Evolutionary conservation across 2,797 vertebrate species (phyloP), one percentile per base, ranked within the genome.

Genomic region (Pteropus rufus): DNA sequence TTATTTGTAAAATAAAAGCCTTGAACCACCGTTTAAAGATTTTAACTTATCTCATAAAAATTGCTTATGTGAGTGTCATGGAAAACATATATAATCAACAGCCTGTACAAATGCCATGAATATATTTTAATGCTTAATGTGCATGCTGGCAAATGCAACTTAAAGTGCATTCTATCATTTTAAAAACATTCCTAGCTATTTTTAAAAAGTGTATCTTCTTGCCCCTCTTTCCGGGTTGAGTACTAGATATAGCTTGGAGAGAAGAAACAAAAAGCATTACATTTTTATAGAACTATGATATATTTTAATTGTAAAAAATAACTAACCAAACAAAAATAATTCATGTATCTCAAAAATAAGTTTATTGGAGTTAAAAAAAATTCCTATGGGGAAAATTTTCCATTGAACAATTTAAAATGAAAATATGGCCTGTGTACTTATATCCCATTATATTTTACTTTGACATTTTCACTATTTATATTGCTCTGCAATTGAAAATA

Each of bases 401-500:
- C 21, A 92, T 41, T 79, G 70, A 70, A 5, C 75, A 90, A 90
- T 49, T 8, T 86, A 82, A 79, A 96, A 97, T 85, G 52, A 85
- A 94, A 97, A 93, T 85, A 23, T 79, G 29, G 56, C 16, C 70
- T 76, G 54, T 94, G 24, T 31, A 26, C 34, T 36, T 75, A 77
- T 49, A 34, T 2, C 34, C 81, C 95, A 21, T 36, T 82, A 6
- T 58, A 72, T 46, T 62, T 49, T 97, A 39, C 7, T 52, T 81
- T 94, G 36, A 52, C 84, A 83, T 93, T 96, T 96, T 97, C 62
- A 93, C 86, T 95, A 49, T 95, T 96, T 87, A 70, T 76, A 96
- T 87, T 98, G 39, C 73, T 96, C 95, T 95, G 10, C 67, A 82
- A 0, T 23, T 92, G 34, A 31, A 97, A 80, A 62, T 69, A 81